Base-by-base conservation (phyloP, 2,797 vertebrate genomes). In the Iguana delicatissima region DNA sequence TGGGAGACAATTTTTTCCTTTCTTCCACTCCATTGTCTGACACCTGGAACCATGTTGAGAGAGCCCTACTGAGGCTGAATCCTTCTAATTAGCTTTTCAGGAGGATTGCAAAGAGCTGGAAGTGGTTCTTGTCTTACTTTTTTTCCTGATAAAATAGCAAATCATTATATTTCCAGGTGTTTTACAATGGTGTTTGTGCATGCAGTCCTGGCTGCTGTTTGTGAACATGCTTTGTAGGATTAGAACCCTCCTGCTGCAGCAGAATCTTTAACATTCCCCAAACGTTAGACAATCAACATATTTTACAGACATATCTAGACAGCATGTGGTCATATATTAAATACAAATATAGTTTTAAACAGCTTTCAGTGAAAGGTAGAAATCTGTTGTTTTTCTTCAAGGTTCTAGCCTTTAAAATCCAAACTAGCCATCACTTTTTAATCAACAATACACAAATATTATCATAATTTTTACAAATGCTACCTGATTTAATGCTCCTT, bases 391-490 rank as follows among this genome's bases (percentile, higher is more conserved):
- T 4, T 76, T 76, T n/a, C n/a, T 67, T 59, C 42, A 24, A 42
- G 38, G 13, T 59, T 62, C 12, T 59, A 29, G 16, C 13, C 22
- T 74, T 86, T 57, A 12, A 92, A 80, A 26, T 9, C 82, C 55
- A 91, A 69, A 69, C 87, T 79, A 35, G 6, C 91, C 42, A 50
- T 12, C 80, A 52, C 85, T 94, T 80, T 92, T 89, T 84, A 74
- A 80, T 90, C 10, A 88, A 10, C 83, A 24, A 38, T 52, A 94
- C 93, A 94, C 94, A 96, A 94, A 91, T 95, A 6, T 35, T 72
- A 32, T 64, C 59, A 62, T 35, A 14, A 42, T 76, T 26, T 74
- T 35, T 24, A 35, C 32, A 77, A 76, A 77, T 76, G 18, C 13
- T 32, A 59, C 6, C 6, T 59, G 52, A 86, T 76, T 85, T 50